Evolutionary conservation across 2,113 vertebrate species (phyloP).

Genomic region (Neotoma lepida): DNA sequence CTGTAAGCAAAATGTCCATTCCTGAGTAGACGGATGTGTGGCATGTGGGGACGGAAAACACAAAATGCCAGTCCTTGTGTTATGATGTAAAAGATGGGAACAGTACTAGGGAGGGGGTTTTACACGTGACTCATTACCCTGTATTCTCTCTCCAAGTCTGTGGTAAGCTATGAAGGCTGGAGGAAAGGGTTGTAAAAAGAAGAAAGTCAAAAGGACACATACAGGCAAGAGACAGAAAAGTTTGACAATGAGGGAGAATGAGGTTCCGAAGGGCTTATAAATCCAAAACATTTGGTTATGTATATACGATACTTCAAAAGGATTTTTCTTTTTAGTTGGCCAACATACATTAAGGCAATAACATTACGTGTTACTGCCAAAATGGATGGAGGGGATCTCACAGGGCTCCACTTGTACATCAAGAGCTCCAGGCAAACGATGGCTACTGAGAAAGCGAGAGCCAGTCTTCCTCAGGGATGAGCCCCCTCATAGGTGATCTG

Average conservation of each 20-base stretch:
- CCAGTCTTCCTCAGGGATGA: neutral
- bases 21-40: neutral
- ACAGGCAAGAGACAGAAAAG: neutral
- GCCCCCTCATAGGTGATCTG: neutral
- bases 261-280: neutral
- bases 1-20: neutral
- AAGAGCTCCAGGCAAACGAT: neutral
- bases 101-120: neutral
- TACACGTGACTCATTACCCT: neutral
- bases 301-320: neutral
- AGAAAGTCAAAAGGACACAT: neutral
- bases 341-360: constrained; percentile 15
- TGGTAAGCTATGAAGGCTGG: neutral
- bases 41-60: neutral
- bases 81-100: neutral
- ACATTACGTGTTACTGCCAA: neutral
- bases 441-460: neutral
- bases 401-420: neutral
- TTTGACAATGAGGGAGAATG: neutral
- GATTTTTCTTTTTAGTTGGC: neutral
- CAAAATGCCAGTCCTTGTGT: neutral
- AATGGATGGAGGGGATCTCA: neutral
- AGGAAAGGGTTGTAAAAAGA: neutral
- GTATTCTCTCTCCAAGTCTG: neutral
- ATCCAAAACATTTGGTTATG: neutral